Percentiles rank a stretch among this genome's conserved stretches.
phyloP scores from a whole-genome alignment of 2,797 vertebrate species.

The Trichosurus vulpecula region DNA sequence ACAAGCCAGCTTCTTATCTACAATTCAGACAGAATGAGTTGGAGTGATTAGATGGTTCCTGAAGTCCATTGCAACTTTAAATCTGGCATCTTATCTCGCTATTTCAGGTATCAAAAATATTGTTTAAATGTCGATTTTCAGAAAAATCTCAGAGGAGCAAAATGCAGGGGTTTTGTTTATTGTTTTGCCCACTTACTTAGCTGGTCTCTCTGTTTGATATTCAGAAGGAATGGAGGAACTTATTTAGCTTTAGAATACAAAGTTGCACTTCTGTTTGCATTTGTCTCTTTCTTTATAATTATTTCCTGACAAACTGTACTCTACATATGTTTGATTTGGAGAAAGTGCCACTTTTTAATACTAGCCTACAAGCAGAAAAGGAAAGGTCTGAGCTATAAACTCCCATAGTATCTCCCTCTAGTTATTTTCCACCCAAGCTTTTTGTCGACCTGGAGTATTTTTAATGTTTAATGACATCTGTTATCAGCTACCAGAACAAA shows the following conservation, averaged over 20 bases:
- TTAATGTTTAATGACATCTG: constrained; percentile 5
- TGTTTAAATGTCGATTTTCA: neutral
- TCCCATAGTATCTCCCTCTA: neutral
- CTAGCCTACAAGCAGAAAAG: neutral
- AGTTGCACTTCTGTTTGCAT: neutral
- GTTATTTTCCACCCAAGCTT: neutral
- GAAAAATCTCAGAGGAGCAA: neutral
- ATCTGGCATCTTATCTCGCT: neutral
- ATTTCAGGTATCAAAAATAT: neutral
- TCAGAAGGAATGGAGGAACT: neutral
- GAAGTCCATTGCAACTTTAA: neutral
- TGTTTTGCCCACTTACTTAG: neutral
- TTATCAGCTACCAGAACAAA: neutral
- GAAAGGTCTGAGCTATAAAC: neutral
- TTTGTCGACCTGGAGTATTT: neutral
- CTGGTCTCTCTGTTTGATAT: neutral
- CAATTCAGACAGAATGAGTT: neutral
- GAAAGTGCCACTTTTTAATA: neutral
- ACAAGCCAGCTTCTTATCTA: neutral
- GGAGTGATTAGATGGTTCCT: neutral
- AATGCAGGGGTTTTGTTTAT: neutral
- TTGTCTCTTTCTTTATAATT: neutral
- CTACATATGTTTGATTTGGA: neutral
- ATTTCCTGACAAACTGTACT: neutral
- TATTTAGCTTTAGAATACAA: neutral